phyloP scores from a whole-genome alignment of 2,888 invertebrate species.

The Cheilosia vulpina region DNA sequence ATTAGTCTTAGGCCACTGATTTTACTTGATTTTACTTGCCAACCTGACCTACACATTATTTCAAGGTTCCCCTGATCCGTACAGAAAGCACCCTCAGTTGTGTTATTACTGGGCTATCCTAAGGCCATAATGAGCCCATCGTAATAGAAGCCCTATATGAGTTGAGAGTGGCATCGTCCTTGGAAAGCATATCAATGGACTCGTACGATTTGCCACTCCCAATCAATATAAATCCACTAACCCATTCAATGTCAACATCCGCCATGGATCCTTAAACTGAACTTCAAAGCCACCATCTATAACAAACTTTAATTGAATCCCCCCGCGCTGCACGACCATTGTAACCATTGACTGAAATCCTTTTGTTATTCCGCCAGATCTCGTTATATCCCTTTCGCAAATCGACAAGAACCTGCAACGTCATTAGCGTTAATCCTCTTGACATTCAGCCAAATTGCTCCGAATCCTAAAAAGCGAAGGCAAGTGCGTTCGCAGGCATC shows the following conservation, averaged over 20 bases:
- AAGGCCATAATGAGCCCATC: too few relatives aligned
- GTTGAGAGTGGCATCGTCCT: too few relatives aligned
- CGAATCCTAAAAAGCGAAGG: conserved; percentile 16
- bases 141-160: too few relatives aligned
- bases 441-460: conserved; percentile 44
- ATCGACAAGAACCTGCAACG: conserved; percentile 53
- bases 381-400: conserved; percentile 40
- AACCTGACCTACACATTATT: too few relatives aligned
- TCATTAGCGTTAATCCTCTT: conserved; percentile 64
- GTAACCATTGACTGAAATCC: conserved; percentile 12
- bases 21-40: too few relatives aligned
- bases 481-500: conserved; percentile 19
- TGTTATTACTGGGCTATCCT: too few relatives aligned
- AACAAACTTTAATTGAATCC: conserved; percentile 18
- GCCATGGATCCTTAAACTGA: conserved; percentile 2
- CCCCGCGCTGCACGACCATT: neutral
- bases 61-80: too few relatives aligned
- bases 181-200: too few relatives aligned
- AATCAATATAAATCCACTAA: conserved; percentile 19
- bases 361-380: conserved; percentile 36
- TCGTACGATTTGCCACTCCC: neutral
- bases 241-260: conserved; percentile 20
- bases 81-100: too few relatives aligned
- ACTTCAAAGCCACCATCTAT: conserved; percentile 28
- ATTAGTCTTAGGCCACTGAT: too few relatives aligned